Base-by-base conservation (phyloP, 2,888 invertebrate species). In the Drosophila sordidapex region DNA sequence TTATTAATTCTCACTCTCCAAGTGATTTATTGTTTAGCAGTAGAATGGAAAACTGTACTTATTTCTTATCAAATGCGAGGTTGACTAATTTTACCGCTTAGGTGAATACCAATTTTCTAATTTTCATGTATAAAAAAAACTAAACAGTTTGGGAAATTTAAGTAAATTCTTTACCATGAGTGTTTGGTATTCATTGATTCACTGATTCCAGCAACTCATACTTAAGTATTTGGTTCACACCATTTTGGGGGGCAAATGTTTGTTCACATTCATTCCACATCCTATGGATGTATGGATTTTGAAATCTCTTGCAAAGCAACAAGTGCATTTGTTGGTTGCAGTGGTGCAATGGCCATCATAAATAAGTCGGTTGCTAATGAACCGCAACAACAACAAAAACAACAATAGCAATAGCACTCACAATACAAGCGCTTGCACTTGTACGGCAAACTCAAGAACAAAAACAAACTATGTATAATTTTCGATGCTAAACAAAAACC, bases 351-450 rank as follows among this genome's bases (percentile, higher is more conserved):
- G 64, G 62, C 66, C 65, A 40, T 66, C 83, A 82, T 85, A 89
- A 89, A 89, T 84, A 81, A 89, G 70, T 70, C 67, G 70, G 33
- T 76, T 58, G 69, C 70, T 83, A 80, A 87, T 87, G 75, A 83
- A 79, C 67, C 59, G 53, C 73, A 70, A 64, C 73, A 70, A 58
- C 31, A 56, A 35, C 52, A 71, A 61, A 27, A 54, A 48, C 49
- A 60, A 31, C 53, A 52, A 53, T 31, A 73, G 67, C 68, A 64
- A 58, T 33, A 70, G 70, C 82, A 81, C 82, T 90, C 79, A 76
- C 72, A 69, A 66, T 43, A 83, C 63, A 84, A 83, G 76, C 78
- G 78, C 75, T 67, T 79, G 72, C 87, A 89, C 87, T 87, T 83
- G 83, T 79, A 74, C 76, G 60, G 71, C 62, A 83, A 76, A 56